Evolutionary conservation across 2,797 vertebrate species (phyloP).

Genomic region (Gymnoscopelus microlampas): DNA sequence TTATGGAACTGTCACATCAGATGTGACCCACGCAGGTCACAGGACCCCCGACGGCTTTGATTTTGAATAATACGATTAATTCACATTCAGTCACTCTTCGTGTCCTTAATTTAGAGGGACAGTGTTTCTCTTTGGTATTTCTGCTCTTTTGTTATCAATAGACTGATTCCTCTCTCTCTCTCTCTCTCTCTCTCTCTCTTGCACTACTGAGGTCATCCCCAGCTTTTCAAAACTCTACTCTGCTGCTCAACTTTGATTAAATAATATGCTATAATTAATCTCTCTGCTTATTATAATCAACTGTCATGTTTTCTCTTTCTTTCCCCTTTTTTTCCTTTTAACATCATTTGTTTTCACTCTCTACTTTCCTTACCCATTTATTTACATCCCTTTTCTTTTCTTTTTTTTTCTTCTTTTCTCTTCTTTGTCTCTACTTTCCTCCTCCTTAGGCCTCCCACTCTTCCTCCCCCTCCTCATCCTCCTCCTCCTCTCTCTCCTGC

Average conservation of each 20-base stretch:
- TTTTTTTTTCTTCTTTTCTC: slow-evolving; percentile 45
- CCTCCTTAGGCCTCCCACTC: slow-evolving; percentile 87
- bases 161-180: slow-evolving; percentile 22
- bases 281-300: slow-evolving; percentile 60
- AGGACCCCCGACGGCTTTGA: slow-evolving; percentile 25
- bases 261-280: slow-evolving; percentile 62
- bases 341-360: slow-evolving; percentile 40
- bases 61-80: slow-evolving; percentile 20
- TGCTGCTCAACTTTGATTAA: slow-evolving; percentile 60
- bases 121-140: slow-evolving; percentile 2
- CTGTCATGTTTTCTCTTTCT: slow-evolving; percentile 42
- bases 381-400: slow-evolving; percentile 61
- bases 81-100: neutral
- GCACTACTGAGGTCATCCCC: slow-evolving; percentile 32
- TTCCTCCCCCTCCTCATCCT: slow-evolving; percentile 90
- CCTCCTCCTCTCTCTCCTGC: slow-evolving; percentile 96
- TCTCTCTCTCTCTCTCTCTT: slow-evolving; percentile 9
- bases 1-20: slow-evolving; percentile 33
- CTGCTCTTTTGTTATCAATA: slow-evolving; percentile 22
- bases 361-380: slow-evolving; percentile 53
- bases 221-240: slow-evolving; percentile 45
- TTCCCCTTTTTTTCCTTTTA: slow-evolving; percentile 38
- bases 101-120: neutral
- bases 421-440: slow-evolving; percentile 23
- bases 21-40: slow-evolving; percentile 38